phyloP scores from a whole-genome alignment of 1,140 invertebrate species.

The Elymnias hypermnestra region DNA sequence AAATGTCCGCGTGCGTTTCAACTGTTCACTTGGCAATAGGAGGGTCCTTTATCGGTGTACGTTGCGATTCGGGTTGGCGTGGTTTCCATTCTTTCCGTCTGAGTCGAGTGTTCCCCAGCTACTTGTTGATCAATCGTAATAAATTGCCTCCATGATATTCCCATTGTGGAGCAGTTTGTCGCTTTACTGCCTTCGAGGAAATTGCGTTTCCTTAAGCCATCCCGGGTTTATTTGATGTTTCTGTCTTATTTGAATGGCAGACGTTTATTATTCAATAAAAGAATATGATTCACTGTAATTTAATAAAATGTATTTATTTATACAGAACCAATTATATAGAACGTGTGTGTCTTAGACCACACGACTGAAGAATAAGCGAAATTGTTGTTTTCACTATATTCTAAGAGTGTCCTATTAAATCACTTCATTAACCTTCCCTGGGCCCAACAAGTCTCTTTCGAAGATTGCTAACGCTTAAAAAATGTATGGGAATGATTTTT shows the following conservation, averaged over 20 bases:
- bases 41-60: slow-evolving; percentile 34
- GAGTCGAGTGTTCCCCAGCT: slow-evolving; percentile 54
- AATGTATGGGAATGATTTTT: no score
- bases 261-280: no score
- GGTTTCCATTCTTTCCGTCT: slow-evolving; percentile 56
- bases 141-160: slow-evolving; percentile 72
- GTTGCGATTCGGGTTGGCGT: slow-evolving; percentile 29
- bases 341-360: no score
- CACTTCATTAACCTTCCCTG: no score
- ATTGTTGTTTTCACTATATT: no score
- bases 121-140: slow-evolving; percentile 75
- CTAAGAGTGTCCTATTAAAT: no score
- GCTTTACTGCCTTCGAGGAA: slow-evolving; percentile 69
- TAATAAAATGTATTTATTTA: no score
- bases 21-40: slow-evolving; percentile 33
- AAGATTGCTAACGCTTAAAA: no score
- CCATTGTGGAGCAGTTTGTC: slow-evolving; percentile 72
- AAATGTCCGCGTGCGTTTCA: slow-evolving; percentile 56
- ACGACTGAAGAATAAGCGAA: no score
- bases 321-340: no score
- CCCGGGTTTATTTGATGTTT: slow-evolving; percentile 61
- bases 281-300: no score
- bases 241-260: slow-evolving; percentile 35
- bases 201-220: slow-evolving; percentile 68
- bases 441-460: no score